Base-by-base conservation (phyloP, 2,797 vertebrate genomes). In the Coendou prehensilis region DNA sequence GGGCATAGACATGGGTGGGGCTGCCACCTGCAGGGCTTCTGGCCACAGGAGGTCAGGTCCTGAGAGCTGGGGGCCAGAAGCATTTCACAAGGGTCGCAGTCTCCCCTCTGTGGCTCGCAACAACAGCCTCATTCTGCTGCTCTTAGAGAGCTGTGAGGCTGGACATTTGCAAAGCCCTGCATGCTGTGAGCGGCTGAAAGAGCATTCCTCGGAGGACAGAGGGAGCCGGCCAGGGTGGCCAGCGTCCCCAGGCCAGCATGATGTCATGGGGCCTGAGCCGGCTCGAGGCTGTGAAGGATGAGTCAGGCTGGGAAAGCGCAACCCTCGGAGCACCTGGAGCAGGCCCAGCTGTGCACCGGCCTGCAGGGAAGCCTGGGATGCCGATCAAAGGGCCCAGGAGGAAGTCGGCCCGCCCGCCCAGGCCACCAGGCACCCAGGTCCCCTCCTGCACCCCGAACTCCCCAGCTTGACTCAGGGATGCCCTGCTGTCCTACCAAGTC, bases 221-320 rank as follows among this genome's bases (percentile, higher is more conserved):
- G 1, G 9, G 45, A 23, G 83, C 0, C 17, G 18, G 59, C 8
- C 5, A 67, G 76, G 8, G 61, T 5, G 11, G 56, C 75, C 82
- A 14, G 64, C 26, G 23, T 94, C 95, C 96, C 95, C 97, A 69
- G 96, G 96, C 95, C 91, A 84, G 91, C 92, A 56, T 95, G 97
- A 98, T 88, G 97, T 97, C 97, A 98, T 63, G 86, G 0, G 87
- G 96, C 26, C 94, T 89, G 87, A 93, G 80, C 96, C 94, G 71
- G 97, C 97, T 91, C 69, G 96, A 0, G 47, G 96, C 91, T 94
- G 97, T 96, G 22, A 89, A 75, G 87, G 81, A 47, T 98, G 98
- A 98, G 97, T 98, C 98, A 98, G 98, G 45, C 94, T 86, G 98
- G 97, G 97, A 98, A 97, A 96, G 95, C 97, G 83, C 97, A 96